These are phyloP conservation scores for Scolanthus callimorphus DNA, from an alignment of 92 coral and sea anemone species.

Conservation along the genomic window DNA sequence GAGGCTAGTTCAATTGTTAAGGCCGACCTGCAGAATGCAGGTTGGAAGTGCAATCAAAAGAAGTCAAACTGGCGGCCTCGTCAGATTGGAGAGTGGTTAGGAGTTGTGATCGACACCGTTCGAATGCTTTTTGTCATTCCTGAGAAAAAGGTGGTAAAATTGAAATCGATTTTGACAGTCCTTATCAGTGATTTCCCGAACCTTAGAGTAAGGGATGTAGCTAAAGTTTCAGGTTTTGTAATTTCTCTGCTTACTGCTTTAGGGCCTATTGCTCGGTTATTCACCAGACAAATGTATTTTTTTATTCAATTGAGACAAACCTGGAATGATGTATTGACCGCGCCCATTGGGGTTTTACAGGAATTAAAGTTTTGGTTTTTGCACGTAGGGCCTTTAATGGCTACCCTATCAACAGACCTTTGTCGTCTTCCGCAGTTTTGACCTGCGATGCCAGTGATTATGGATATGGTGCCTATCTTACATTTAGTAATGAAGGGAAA, in stretches of 20 bases:
- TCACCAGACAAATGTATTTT: slow-evolving; percentile 45
- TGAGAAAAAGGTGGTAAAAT: slow-evolving; percentile 27
- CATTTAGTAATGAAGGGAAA: slow-evolving; percentile 1
- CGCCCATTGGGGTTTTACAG: slow-evolving; percentile 18
- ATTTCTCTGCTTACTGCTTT: slow-evolving; percentile 32
- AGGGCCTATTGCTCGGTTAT: slow-evolving; percentile 20
- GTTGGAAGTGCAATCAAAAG: slow-evolving; percentile 26
- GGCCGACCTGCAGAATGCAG: slow-evolving; percentile 31
- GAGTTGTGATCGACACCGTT: slow-evolving; percentile 23
- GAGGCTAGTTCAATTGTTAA: slow-evolving; percentile 42
- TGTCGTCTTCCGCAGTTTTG: slow-evolving; percentile 25
- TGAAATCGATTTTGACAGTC: slow-evolving; percentile 16
- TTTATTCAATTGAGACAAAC: slow-evolving; percentile 11
- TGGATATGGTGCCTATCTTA: slow-evolving; percentile 28
- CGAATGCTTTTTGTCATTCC: slow-evolving; percentile 30
- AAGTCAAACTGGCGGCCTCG: slow-evolving; percentile 44
- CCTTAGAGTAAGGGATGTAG: slow-evolving; percentile 39
- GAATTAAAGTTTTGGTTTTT: slow-evolving; percentile 11
- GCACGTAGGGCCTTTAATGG: slow-evolving; percentile 41
- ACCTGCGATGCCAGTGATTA: slow-evolving; percentile 35
- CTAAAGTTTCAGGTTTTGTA: slow-evolving; percentile 32
- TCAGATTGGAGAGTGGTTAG: slow-evolving; percentile 52
- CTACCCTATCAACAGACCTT: slow-evolving; percentile 28
- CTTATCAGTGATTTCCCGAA: slow-evolving; percentile 23
- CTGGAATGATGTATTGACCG: slow-evolving; percentile 25